Base-by-base conservation (phyloP, 2,797 vertebrate species). In the Hipposideros larvatus region DNA sequence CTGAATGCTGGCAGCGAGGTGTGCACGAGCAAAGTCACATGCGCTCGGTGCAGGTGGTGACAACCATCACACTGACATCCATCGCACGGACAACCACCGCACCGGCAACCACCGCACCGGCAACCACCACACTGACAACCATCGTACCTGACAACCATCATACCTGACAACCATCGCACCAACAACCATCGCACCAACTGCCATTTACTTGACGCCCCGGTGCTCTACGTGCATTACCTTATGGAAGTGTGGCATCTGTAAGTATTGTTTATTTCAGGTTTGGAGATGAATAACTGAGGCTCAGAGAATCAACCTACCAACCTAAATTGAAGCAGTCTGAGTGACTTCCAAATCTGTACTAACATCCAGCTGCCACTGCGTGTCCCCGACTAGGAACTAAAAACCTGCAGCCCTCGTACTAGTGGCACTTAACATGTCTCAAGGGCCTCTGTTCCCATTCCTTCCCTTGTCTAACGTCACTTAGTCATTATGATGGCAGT, bases 401-500 rank as follows among this genome's bases (percentile, higher is more conserved):
- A 48, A n/a, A 13, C 10, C 6, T 8, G 43, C 21, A 9, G 34
- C 7, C 34, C 34, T 5, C 14, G 1, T 37, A 1, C 5, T 2
- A 37, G 3, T 26, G 61, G 24, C 1, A 14, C 15, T 3, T 11
- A 41, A 4, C 3, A 9, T 34, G 19, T 7, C 1, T 11, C 43
- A 11, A 7, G n/a, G 4, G n/a, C 24, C 46, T 28, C 48, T 43
- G 4, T 24, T 26, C 63, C 88, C 2, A 2, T 3, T n/a, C 66
- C 24, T 21, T 80, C 37, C 37, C 7, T 6, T 2, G 28, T 4
- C 59, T 11, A 5, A 37, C 0, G 14, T 34, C 59, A 24, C 31
- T 14, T 34, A 14, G 11, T 57, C 43, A 18, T 8, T 5, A 43
- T 0, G 0, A 18, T 0, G 1, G n/a, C 15, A 26, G 5, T 9